Evolutionary conservation across 23 tunicate species (phyloP).

Genomic region (Phallusia fumigata): DNA sequence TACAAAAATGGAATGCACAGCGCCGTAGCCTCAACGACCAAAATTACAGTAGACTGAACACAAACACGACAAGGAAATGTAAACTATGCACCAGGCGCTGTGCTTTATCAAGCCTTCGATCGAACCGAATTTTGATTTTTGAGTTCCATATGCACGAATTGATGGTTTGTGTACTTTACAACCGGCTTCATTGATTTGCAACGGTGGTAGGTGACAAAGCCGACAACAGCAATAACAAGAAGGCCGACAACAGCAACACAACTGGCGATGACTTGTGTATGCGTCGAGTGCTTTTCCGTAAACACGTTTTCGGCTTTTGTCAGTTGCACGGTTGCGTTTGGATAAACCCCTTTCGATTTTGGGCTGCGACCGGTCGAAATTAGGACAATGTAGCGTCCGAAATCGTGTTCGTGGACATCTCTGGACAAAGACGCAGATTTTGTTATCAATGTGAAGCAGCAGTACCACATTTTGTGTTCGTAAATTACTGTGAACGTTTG

Average conservation of each 20-base stretch:
- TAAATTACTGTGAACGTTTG: no score
- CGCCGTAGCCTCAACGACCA: no score
- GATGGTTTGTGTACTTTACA: not conserved
- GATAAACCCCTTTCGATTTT: not conserved
- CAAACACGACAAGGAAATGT: no score
- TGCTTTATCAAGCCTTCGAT: not conserved
- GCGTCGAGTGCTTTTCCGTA: not conserved
- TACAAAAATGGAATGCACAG: no score
- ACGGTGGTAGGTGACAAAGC: not conserved
- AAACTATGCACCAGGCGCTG: no score
- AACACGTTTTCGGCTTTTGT: not conserved
- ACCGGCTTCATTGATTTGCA: not conserved
- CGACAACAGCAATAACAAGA: not conserved
- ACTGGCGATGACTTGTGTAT: not conserved
- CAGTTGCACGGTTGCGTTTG: not conserved
- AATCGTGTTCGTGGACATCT: conserved; percentile 2
- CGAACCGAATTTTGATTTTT: not conserved
- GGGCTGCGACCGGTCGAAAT: not conserved
- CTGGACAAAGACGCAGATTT: not conserved
- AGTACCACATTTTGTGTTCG: no score
- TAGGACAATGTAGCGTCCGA: not conserved
- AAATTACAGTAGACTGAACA: no score
- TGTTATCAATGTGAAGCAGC: no score
- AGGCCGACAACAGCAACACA: conserved; percentile 1
- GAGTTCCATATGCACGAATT: not conserved